Conservation (phyloP, 1,140 invertebrate genomes). For the Drosophila pseudoananassae region DNA sequence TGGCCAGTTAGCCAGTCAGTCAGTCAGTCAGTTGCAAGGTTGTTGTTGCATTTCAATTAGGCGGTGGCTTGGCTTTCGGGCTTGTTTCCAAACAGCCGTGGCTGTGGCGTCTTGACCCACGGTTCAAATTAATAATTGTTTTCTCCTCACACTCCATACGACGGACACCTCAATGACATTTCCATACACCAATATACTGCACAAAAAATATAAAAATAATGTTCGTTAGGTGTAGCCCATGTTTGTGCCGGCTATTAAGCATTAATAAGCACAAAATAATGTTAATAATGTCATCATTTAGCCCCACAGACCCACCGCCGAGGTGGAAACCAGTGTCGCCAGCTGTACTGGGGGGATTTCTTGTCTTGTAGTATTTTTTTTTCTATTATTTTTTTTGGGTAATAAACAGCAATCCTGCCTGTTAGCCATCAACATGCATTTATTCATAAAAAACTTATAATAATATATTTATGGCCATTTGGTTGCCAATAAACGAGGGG, state of each 20-base stretch:
- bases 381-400: neutral
- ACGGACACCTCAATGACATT: constrained; percentile 71
- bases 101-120: constrained; percentile 52
- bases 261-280: constrained; percentile 78
- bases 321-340: constrained; percentile 24
- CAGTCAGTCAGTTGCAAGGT: constrained; percentile 10
- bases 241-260: constrained; percentile 53
- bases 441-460: constrained; percentile 55
- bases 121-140: constrained; percentile 72
- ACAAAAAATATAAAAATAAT: constrained; percentile 36
- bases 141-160: constrained; percentile 15
- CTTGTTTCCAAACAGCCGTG: constrained; percentile 23
- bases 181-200: constrained; percentile 32
- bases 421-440: constrained; percentile 43
- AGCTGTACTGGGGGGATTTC: constrained; percentile 12
- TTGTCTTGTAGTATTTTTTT: constrained; percentile 6
- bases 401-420: constrained; percentile 22
- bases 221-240: constrained; percentile 40
- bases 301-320: constrained; percentile 51
- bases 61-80: neutral
- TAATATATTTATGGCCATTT: constrained; percentile 65
- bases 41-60: constrained; percentile 55
- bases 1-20: constrained; percentile 1
- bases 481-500: constrained; percentile 32
- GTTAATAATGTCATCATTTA: constrained; percentile 78